Evolutionary conservation across 2,113 vertebrate genomes (phyloP).

Genomic region (Heteronetta atricapilla): DNA sequence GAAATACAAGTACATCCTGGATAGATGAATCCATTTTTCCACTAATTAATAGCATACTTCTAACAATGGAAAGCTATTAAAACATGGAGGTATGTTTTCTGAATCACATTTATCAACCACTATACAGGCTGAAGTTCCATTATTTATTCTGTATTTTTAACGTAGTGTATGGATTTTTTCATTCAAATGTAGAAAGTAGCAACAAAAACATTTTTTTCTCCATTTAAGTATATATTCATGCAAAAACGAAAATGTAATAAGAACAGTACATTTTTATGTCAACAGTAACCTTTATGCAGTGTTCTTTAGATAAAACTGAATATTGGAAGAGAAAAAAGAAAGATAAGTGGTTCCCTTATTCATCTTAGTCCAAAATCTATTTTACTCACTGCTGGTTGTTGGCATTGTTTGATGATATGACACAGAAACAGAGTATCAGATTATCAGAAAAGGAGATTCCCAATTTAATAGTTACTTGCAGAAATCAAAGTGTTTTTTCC

Average conservation of each 20-base stretch:
- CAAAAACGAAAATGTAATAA: conserved; percentile 72
- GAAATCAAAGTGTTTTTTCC: conserved; percentile 65
- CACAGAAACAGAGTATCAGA: conserved; percentile 67
- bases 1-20: conserved; percentile 47
- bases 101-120: conserved; percentile 78
- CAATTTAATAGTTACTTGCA: conserved; percentile 76
- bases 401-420: conserved; percentile 77
- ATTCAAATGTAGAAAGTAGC: conserved; percentile 66
- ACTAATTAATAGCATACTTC: conserved; percentile 74
- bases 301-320: conserved; percentile 77
- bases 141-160: conserved; percentile 74
- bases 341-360: conserved; percentile 77
- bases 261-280: conserved; percentile 73
- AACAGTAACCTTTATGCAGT: conserved; percentile 74
- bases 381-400: conserved; percentile 75
- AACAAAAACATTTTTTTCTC: conserved; percentile 34
- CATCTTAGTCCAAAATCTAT: conserved; percentile 82
- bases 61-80: conserved; percentile 80
- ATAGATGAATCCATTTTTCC: conserved; percentile 67
- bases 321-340: conserved; percentile 61
- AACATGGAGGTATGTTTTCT: conserved; percentile 73
- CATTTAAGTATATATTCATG: conserved; percentile 69
- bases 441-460: conserved; percentile 77
- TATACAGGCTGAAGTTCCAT: conserved; percentile 67
- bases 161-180: conserved; percentile 68